Percentiles rank a stretch among this genome's conserved stretches.
These are phyloP conservation scores for Pseudochromis fuscus DNA, from an alignment of 2,797 vertebrate species.

Conservation along the genomic window DNA sequence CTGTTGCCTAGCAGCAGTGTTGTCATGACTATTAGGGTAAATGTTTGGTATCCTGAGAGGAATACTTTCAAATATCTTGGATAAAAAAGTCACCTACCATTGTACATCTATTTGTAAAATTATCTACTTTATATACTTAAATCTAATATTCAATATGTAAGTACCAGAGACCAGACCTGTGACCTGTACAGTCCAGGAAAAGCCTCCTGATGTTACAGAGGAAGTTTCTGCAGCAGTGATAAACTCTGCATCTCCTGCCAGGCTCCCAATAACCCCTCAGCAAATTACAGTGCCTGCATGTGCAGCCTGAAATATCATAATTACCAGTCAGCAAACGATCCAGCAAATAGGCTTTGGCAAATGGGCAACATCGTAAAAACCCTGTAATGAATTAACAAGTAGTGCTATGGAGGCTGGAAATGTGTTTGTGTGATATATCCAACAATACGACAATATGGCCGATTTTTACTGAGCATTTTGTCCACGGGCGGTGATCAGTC, in stretches of 20 bases:
- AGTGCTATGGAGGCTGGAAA: background rate
- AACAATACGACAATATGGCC: too few species aligned
- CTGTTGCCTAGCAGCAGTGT: too few species aligned
- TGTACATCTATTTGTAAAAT: too few species aligned
- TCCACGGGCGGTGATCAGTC: background rate
- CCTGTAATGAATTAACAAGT: background rate
- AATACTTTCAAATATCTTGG: too few species aligned
- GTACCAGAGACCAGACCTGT: background rate
- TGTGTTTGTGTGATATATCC: too few species aligned
- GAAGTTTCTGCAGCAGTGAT: background rate
- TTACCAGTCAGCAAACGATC: slow-evolving; percentile 7
- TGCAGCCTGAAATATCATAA: slow-evolving; percentile 33
- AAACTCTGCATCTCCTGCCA: slow-evolving; percentile 10
- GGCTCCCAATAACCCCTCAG: slow-evolving; percentile 24
- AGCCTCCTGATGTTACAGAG: background rate
- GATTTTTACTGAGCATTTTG: background rate
- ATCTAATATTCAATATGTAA: too few species aligned
- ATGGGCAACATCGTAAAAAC: slow-evolving; percentile 1
- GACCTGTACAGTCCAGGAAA: background rate
- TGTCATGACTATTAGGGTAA: too few species aligned
- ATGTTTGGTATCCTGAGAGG: too few species aligned
- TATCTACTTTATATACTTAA: too few species aligned
- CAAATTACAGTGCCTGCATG: slow-evolving; percentile 3
- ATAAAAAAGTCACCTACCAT: too few species aligned
- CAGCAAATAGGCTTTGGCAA: slow-evolving; percentile 12